Evolutionary conservation across 2,113 vertebrate genomes (phyloP), one percentile per base, ranked within the genome.

Genomic region (Theropithecus gelada): DNA sequence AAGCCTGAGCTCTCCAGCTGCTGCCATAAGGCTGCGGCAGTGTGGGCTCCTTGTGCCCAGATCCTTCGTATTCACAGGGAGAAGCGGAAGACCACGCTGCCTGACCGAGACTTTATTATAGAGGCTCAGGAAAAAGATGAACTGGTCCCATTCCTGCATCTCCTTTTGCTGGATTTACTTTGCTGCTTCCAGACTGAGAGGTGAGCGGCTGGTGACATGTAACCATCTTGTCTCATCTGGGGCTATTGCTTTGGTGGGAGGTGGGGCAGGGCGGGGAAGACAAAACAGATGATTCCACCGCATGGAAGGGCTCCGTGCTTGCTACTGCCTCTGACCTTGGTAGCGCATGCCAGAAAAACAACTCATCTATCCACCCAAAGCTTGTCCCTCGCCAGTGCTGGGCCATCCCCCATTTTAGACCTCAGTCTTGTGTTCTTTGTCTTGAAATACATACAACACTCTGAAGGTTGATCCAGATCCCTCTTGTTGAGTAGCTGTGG

Each of bases 401-500:
- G 32, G 2, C 38, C 5, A 2, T 8, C 64, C 64, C 18, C 59
- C 32, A 0, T 8, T 70, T 57, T 52, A 3, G 16, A 52, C 16
- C 48, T 78, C 35, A 35, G 66, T 12, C 83, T 86, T 16, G 2
- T 50, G 27, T 45, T 90, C 32, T 84, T 72, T 76, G 43, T 76
- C 68, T 83, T 66, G 52, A 96, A 68, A 87, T 52, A 61, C 14
- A 88, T 27, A 35, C 0, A 2, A 40, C 32, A 18, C 57, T 55
- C 32, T 50, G 55, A 89, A 43, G 57, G 25, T 48, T 96, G 76
- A 97, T 68, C 61, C 20, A 0, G 45, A 13, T 45, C 38, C 40
- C 9, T 88, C 88, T 50, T 97, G 96, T 94, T 95, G 79, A 94
- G 93, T 98, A 99, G 99, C 97, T 95, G 99, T 98, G 85, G 98